Evolutionary conservation across 2,888 invertebrate genomes (phyloP).

Genomic region (Falcaria lacertinaria): DNA sequence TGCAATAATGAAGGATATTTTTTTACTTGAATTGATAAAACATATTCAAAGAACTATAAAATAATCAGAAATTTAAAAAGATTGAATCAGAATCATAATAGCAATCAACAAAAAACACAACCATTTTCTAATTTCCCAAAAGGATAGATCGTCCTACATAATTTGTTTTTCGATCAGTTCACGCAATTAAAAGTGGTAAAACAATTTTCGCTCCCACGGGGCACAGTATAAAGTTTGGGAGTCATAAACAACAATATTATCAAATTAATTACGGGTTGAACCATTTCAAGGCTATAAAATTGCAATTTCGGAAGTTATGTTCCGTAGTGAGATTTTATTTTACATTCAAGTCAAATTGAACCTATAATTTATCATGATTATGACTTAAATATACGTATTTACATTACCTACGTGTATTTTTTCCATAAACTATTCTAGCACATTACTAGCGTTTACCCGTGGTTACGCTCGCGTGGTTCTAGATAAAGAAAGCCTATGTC

Average conservation of each 20-base stretch:
- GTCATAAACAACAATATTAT: conserved; percentile 43
- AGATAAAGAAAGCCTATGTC: too few relatives aligned
- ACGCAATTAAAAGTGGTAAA: conserved; percentile 14
- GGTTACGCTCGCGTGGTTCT: too few relatives aligned
- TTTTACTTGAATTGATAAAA: too few relatives aligned
- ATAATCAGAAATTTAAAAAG: too few relatives aligned
- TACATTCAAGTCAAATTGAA: neutral
- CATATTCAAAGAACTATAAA: too few relatives aligned
- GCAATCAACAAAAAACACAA: too few relatives aligned
- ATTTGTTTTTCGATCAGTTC: conserved; percentile 10
- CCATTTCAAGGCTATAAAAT: conserved; percentile 35
- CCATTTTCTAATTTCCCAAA: neutral
- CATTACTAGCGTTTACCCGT: too few relatives aligned
- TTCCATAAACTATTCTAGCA: too few relatives aligned
- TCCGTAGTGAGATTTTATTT: conserved; percentile 1
- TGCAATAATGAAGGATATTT: too few relatives aligned
- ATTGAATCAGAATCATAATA: too few relatives aligned
- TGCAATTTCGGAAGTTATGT: conserved; percentile 34
- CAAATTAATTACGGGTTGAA: conserved; percentile 35
- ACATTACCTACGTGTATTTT: too few relatives aligned
- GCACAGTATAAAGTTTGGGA: conserved; percentile 25
- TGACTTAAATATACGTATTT: too few relatives aligned
- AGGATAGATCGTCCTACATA: neutral
- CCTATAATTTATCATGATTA: neutral
- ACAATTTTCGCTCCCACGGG: conserved; percentile 17